These are phyloP conservation scores for Chlorospingus semifuscus DNA, from an alignment of 2,797 vertebrate species.

Conservation along the genomic window DNA sequence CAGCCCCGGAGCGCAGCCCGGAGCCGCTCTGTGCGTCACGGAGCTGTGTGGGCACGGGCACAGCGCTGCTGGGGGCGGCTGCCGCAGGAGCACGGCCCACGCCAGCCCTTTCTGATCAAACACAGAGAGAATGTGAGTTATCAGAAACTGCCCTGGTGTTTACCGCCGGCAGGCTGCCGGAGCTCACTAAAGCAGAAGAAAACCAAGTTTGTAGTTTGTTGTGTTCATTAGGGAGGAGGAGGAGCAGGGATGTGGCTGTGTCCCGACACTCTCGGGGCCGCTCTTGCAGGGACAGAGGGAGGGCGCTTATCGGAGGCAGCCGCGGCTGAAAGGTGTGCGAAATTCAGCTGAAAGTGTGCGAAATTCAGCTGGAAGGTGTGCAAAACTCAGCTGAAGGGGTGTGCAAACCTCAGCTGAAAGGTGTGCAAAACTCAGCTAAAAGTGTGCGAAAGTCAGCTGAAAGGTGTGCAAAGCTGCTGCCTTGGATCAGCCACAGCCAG, in stretches of 20 bases:
- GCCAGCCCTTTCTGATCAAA: neutral
- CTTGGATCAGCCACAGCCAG: neutral
- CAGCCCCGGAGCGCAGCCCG: neutral
- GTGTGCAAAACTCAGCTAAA: too few species aligned
- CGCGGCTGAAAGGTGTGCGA: too few species aligned
- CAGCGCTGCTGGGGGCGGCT: accelerated
- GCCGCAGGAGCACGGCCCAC: neutral
- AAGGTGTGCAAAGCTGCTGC: neutral
- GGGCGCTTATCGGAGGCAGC: too few species aligned
- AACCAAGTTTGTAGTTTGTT: neutral
- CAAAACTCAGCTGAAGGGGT: too few species aligned
- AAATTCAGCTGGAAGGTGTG: neutral
- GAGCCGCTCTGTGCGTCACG: neutral
- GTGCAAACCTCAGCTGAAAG: too few species aligned
- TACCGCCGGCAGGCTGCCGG: neutral
- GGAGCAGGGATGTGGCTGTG: accelerated
- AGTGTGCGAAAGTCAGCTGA: neutral
- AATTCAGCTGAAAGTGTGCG: accelerated
- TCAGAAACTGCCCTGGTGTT: neutral
- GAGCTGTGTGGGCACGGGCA: neutral
- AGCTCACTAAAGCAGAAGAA: neutral
- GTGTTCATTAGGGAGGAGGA: neutral
- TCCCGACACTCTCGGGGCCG: accelerated
- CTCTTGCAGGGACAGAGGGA: neutral
- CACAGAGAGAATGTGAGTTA: neutral